Conservation (phyloP, 1,140 invertebrate species). For the Hycleus cichorii region DNA sequence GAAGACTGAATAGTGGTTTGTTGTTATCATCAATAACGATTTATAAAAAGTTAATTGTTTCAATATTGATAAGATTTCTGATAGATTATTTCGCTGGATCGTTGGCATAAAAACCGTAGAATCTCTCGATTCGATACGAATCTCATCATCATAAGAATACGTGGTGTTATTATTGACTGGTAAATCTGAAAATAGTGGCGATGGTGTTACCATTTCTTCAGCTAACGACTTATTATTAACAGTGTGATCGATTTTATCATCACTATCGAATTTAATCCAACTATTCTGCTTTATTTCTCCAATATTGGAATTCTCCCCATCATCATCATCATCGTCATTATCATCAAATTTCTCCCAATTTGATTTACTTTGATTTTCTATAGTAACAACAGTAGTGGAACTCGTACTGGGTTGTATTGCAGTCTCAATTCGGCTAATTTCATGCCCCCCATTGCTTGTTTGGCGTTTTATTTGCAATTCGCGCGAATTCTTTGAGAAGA, state of each 20-base stretch:
- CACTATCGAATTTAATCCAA: constrained; percentile 15
- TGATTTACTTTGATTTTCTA: neutral
- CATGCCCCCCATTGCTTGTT: constrained; percentile 7
- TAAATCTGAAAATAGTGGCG: constrained; percentile 31
- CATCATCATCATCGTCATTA: constrained; percentile 9
- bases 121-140: constrained; percentile 6
- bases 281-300: constrained; percentile 1
- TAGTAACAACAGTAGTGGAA: neutral
- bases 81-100: neutral
- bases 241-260: constrained; percentile 4
- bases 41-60: constrained; percentile 34
- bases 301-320: neutral
- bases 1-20: constrained; percentile 33
- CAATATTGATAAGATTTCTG: constrained; percentile 18
- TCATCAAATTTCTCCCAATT: constrained; percentile 26
- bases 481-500: constrained; percentile 30
- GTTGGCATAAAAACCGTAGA: constrained; percentile 25
- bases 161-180: constrained; percentile 33
- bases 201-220: constrained; percentile 20
- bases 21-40: constrained; percentile 30
- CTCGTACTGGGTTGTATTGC: constrained; percentile 3
- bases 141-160: constrained; percentile 29
- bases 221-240: constrained; percentile 14
- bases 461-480: constrained; percentile 32
- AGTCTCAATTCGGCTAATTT: constrained; percentile 3